Base-by-base conservation (phyloP, 2,888 invertebrate species). In the Zygogramma bicolorata region DNA sequence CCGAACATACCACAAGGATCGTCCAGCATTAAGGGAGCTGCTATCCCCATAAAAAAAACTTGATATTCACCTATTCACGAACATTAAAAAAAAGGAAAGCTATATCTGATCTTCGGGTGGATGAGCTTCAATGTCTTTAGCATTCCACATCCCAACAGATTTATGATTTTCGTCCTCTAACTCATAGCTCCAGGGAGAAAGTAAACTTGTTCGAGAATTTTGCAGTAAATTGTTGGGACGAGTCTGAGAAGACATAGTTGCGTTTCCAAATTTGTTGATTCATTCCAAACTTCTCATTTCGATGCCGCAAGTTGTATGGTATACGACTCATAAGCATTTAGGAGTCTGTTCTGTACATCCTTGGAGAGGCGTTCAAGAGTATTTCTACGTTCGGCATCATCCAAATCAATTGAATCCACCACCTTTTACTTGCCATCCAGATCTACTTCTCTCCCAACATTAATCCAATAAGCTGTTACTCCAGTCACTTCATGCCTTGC, bases 111-210 rank as follows among this genome's bases (percentile, higher is more conserved):
- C n/a, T n/a, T n/a, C n/a, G n/a, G n/a, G n/a, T n/a, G n/a, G n/a
- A n/a, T n/a, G n/a, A n/a, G n/a, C n/a, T n/a, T n/a, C n/a, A n/a
- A n/a, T n/a, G n/a, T n/a, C n/a, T n/a, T n/a, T n/a, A n/a, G n/a
- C n/a, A n/a, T n/a, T n/a, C n/a, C n/a, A n/a, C n/a, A n/a, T n/a
- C n/a, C n/a, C n/a, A n/a, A n/a, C n/a, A n/a, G n/a, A n/a, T n/a
- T n/a, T n/a, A n/a, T n/a, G n/a, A n/a, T n/a, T n/a, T n/a, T 40
- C 18, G n/a, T 60, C 61, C 20, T 58, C n/a, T 22, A 66, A 15
- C 15, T 66, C 57, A 22, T 71, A 71, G 1, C 65, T n/a, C 70
- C 63, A 70, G 15, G 70, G 70, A 25, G 65, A 70, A 10, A 65
- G 22, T 22, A 42, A 49, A 71, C n/a, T 68, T 62, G 8, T 15